These are phyloP conservation scores for Pterostichus madidus DNA, from an alignment of 2,888 invertebrate genomes.

Conservation along the genomic window DNA sequence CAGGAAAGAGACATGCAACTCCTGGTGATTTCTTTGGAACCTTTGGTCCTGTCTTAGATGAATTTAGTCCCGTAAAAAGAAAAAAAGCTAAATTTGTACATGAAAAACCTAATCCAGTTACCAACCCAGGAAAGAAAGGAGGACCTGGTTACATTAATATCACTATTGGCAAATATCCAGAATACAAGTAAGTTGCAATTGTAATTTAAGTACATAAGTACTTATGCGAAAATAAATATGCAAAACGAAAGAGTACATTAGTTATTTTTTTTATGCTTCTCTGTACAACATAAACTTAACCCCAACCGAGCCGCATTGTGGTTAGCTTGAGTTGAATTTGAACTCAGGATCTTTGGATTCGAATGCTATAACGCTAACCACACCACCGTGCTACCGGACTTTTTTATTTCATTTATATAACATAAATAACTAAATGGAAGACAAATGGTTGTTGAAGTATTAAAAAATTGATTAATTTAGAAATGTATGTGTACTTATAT, in stretches of 20 bases:
- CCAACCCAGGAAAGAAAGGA: slow-evolving; percentile 77
- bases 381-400: too few relatives aligned
- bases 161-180: slow-evolving; percentile 78
- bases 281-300: too few relatives aligned
- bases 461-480: too few relatives aligned
- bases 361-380: too few relatives aligned
- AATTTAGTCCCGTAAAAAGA: slow-evolving; percentile 71
- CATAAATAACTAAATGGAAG: background rate
- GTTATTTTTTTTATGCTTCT: too few relatives aligned
- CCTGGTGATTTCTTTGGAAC: slow-evolving; percentile 80
- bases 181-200: slow-evolving; percentile 71
- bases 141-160: slow-evolving; percentile 79
- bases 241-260: too few relatives aligned
- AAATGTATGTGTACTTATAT: too few relatives aligned
- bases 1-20: slow-evolving; percentile 77
- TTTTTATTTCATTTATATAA: background rate
- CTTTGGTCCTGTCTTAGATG: slow-evolving; percentile 74
- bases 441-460: too few relatives aligned
- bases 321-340: too few relatives aligned
- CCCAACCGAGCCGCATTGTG: too few relatives aligned
- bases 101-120: slow-evolving; percentile 72
- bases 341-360: too few relatives aligned
- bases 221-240: too few relatives aligned
- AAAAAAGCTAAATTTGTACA: slow-evolving; percentile 68
- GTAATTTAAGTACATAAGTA: background rate